Evolutionary conservation across 2,797 vertebrate species (phyloP), one percentile per base, ranked within the genome.

Genomic region (Manis javanica): DNA sequence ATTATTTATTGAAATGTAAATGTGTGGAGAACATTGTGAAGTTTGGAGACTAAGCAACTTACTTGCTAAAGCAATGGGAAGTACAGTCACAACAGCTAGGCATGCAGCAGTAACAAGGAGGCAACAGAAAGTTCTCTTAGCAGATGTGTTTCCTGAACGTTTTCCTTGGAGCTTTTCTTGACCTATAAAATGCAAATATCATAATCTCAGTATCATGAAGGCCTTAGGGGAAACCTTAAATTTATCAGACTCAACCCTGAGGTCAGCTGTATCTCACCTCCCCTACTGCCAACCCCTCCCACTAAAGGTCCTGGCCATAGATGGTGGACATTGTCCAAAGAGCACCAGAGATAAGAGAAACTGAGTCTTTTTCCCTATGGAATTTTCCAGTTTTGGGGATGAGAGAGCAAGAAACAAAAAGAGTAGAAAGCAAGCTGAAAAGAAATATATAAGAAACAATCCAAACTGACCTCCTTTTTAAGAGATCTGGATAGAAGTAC

Each of bases 61-160:
- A 95, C 91, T 21, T 71, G 13, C 3, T 26, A 69, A 1, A 39
- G 9, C 0, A 23, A 8, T 0, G 12, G 29, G 19, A 69, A 90
- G 31, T 16, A 0, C 34, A 83, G 24, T 0, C 0, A 83, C 19
- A 68, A 0, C 0, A 53, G 0, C 0, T 1, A 85, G 16, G 42
- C 42, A 42, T 42, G 8, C 6, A 42, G 8, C 42, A 42, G 42
- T 42, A 42, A 42, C 42, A 39, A 39, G 37, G 42, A 34, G 0
- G n/a, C 4, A 59, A 10, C 42, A 42, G 8, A 42, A 42, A 42
- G 8, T 7, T 42, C 1, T 42, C 42, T 42, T 42, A 42, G 42
- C 42, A 42, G 42, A 42, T 42, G 42, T 42, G 42, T 42, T 42
- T 42, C 7, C 42, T 42, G 42, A 5, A 19, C 0, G 23, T 49